Conservation (phyloP, 1,140 invertebrate species). For the Hydropsyche tenuis region DNA sequence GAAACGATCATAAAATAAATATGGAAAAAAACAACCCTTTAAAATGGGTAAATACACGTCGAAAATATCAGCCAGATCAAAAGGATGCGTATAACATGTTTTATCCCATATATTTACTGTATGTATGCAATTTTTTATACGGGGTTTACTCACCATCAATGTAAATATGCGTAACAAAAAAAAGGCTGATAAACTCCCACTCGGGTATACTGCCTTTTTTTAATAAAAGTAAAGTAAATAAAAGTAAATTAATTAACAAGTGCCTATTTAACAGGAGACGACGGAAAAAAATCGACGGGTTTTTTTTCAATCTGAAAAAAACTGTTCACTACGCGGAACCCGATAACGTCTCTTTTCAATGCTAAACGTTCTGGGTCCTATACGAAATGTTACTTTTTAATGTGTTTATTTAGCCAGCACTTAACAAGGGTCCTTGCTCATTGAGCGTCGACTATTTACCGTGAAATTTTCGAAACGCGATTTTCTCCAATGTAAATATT, state of each 20-base stretch:
- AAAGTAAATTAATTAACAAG: no score
- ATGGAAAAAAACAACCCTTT: no score
- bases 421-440: slow-evolving; percentile 14
- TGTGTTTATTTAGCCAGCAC: slow-evolving; percentile 12
- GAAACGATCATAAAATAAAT: no score
- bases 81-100: not conserved
- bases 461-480: slow-evolving; percentile 29
- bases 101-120: not conserved
- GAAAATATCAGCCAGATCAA: not conserved
- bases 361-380: not conserved
- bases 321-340: not conserved
- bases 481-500: slow-evolving; percentile 38
- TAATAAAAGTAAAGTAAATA: no score
- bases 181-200: not conserved
- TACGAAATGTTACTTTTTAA: not conserved
- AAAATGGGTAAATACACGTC: no score
- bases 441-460: slow-evolving; percentile 21
- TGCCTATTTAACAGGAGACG: not conserved
- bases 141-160: not conserved
- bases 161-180: slow-evolving; percentile 16
- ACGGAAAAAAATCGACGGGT: slow-evolving; percentile 2
- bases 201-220: no score
- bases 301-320: not conserved
- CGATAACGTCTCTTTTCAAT: not conserved
- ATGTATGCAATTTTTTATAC: not conserved